phyloP scores from a whole-genome alignment of 1,140 invertebrate genomes.

The Plodia interpunctella region DNA sequence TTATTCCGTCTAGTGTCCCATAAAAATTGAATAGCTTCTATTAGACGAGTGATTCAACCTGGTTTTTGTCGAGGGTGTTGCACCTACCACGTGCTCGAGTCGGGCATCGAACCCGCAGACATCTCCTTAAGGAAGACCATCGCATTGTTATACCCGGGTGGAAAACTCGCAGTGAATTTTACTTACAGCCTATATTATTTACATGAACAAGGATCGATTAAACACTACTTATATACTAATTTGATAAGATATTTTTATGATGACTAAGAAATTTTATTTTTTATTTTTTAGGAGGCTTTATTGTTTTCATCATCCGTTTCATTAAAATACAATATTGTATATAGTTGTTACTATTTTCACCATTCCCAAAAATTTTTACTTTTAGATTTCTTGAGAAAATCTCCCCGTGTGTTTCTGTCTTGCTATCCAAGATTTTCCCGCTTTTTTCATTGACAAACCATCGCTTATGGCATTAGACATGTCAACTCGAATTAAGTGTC shows the following conservation, averaged over 20 bases:
- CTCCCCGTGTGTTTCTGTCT: neutral
- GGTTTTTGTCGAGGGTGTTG: slow-evolving; percentile 12
- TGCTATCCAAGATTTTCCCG: neutral
- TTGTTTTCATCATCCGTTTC: no score
- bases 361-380: no score
- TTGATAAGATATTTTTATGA: no score
- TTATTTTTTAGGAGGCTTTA: no score
- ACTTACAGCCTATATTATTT: neutral
- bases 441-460: slow-evolving; percentile 13
- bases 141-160: slow-evolving; percentile 7
- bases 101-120: slow-evolving; percentile 13
- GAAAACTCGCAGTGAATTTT: neutral
- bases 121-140: slow-evolving; percentile 10
- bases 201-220: no score
- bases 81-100: slow-evolving; percentile 11
- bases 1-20: slow-evolving; percentile 3
- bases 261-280: no score
- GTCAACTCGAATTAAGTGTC: slow-evolving; percentile 6
- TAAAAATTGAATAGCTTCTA: slow-evolving; percentile 4
- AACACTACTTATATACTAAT: no score
- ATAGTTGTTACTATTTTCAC: no score
- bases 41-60: slow-evolving; percentile 11
- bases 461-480: slow-evolving; percentile 2
- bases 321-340: no score
- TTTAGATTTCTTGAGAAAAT: neutral